Percentiles rank a stretch among this genome's conserved stretches.
Evolutionary conservation across 2,797 vertebrate species (phyloP).

Genomic region (Vultur gryphus): DNA sequence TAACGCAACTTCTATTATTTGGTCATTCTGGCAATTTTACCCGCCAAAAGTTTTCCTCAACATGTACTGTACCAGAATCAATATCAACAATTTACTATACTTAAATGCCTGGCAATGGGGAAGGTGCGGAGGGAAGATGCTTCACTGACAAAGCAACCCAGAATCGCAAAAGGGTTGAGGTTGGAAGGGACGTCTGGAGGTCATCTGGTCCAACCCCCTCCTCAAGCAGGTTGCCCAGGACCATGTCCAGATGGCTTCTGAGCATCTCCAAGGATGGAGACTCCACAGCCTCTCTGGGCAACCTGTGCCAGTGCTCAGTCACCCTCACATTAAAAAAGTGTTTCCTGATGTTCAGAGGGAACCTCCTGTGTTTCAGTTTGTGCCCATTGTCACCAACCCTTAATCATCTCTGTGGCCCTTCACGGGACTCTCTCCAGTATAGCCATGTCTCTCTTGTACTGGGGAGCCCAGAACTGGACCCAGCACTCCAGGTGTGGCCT

Average conservation of each 20-base stretch:
- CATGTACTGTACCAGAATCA: not conserved
- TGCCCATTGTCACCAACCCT: not conserved
- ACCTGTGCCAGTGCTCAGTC: not conserved
- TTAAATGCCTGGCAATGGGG: not conserved
- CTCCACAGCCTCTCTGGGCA: not conserved
- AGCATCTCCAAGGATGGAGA: not conserved
- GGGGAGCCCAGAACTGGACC: not conserved
- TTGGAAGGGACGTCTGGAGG: not conserved
- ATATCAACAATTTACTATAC: not conserved
- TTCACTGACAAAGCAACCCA: not conserved
- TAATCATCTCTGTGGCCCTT: not conserved
- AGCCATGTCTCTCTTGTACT: not conserved
- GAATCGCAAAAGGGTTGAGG: not conserved
- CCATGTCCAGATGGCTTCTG: accelerated
- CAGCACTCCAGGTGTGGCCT: not conserved
- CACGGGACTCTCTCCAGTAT: not conserved
- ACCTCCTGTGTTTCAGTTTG: not conserved
- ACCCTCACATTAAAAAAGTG: not conserved
- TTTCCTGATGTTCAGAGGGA: not conserved
- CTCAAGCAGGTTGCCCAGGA: not conserved
- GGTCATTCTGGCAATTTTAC: not conserved
- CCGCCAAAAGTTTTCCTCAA: not conserved
- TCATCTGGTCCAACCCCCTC: not conserved
- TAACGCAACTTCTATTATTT: not conserved
- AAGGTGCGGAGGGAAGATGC: not conserved